These are phyloP conservation scores for Octopus sinensis DNA, from an alignment of 1,140 invertebrate species.

Conservation along the genomic window DNA sequence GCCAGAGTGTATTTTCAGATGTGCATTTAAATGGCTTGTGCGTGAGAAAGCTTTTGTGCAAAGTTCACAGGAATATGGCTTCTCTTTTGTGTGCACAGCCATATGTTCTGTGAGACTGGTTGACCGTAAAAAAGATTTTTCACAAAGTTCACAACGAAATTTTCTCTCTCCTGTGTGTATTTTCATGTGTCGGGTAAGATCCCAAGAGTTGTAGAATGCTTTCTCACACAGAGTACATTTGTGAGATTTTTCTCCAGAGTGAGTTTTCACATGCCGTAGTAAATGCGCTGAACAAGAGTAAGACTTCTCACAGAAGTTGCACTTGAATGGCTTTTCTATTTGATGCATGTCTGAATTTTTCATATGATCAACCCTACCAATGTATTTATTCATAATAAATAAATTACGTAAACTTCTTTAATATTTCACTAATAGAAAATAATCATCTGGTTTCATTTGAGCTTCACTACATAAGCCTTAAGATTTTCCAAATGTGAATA, in stretches of 20 bases:
- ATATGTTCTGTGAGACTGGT: constrained; percentile 53
- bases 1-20: background rate
- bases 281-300: constrained; percentile 14
- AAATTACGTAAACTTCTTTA: no score
- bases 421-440: no score
- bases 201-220: constrained; percentile 55
- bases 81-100: constrained; percentile 19
- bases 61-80: constrained; percentile 28
- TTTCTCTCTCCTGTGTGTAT: constrained; percentile 58
- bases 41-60: constrained; percentile 60
- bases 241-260: constrained; percentile 33
- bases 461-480: no score
- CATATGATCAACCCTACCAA: background rate
- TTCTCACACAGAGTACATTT: constrained; percentile 43
- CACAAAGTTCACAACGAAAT: constrained; percentile 50
- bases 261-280: constrained; percentile 49
- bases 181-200: constrained; percentile 51
- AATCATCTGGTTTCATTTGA: no score
- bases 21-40: background rate
- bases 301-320: constrained; percentile 15
- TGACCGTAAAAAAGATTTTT: constrained; percentile 55
- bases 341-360: background rate
- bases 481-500: no score
- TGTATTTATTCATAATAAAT: background rate
- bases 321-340: background rate